Percentiles rank a stretch among this genome's conserved stretches.
Evolutionary conservation across 1,140 invertebrate genomes (phyloP).

Genomic region (Dufourea novaeangliae): DNA sequence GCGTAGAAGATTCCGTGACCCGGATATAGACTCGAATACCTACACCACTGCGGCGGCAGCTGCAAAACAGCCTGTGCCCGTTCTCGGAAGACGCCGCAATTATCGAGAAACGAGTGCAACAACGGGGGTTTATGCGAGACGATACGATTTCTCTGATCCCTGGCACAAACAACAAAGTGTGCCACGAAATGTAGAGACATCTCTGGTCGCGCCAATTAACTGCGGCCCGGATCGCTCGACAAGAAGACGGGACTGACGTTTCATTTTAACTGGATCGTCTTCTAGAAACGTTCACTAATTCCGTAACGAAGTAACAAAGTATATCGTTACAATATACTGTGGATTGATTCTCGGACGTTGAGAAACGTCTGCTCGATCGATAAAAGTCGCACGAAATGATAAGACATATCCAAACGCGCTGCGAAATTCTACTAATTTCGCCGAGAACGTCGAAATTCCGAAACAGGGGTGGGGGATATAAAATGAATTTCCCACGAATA

Average conservation of each 20-base stretch:
- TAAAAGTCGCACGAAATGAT: too few species aligned
- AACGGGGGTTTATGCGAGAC: too few species aligned
- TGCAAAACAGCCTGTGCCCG: not conserved
- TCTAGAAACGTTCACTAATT: not conserved
- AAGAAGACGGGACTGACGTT: not conserved
- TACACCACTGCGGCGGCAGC: not conserved
- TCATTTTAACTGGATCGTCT: not conserved
- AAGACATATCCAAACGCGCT: too few species aligned
- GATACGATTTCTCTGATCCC: not conserved
- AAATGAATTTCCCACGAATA: not conserved
- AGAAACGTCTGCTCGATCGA: too few species aligned
- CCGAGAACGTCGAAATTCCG: not conserved
- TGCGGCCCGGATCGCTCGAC: not conserved
- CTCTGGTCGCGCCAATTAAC: constrained; percentile 6
- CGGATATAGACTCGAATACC: not conserved
- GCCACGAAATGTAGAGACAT: not conserved
- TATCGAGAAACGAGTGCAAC: not conserved
- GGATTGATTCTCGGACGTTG: too few species aligned
- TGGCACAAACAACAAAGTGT: not conserved
- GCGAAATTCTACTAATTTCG: not conserved
- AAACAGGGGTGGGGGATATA: not conserved
- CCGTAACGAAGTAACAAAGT: not conserved
- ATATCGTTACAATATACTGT: too few species aligned
- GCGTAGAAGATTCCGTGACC: not conserved
- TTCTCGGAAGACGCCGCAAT: not conserved